phyloP scores from a whole-genome alignment of 2,113 vertebrate species.

The Nerophis ophidion region DNA sequence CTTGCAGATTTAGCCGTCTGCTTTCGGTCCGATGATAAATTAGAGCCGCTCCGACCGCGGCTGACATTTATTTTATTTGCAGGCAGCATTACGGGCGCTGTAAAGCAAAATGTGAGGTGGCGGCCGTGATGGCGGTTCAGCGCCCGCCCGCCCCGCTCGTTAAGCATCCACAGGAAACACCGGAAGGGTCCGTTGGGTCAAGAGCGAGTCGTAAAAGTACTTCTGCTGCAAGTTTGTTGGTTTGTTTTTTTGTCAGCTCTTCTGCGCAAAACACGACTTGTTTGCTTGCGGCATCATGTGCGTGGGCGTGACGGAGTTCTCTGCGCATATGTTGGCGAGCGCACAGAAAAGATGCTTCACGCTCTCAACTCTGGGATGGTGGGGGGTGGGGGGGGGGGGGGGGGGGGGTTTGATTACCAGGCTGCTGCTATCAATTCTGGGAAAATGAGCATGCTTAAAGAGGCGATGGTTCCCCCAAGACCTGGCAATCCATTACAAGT shows the following conservation, averaged over 20 bases:
- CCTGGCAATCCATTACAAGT: no score
- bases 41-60: background rate
- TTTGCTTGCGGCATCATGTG: constrained; percentile 18
- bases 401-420: no score
- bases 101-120: constrained; percentile 23
- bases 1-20: background rate
- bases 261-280: no score
- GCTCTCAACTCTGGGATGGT: no score
- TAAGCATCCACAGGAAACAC: no score
- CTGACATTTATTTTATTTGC: constrained; percentile 23
- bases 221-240: background rate
- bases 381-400: no score
- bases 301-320: constrained; percentile 21
- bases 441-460: no score
- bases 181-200: constrained; percentile 5
- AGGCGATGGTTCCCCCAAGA: no score
- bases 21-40: background rate
- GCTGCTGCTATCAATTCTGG: no score
- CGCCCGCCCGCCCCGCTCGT: no score
- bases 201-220: constrained; percentile 23
- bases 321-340: constrained; percentile 14
- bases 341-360: constrained; percentile 13
- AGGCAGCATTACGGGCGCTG: constrained; percentile 8
- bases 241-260: no score
- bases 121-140: no score